A percentile compares a stretch with the other conserved stretches of the same genome.
Evolutionary conservation across 2,888 invertebrate genomes (phyloP).

Genomic region (Zygothrica quintamaculata): DNA sequence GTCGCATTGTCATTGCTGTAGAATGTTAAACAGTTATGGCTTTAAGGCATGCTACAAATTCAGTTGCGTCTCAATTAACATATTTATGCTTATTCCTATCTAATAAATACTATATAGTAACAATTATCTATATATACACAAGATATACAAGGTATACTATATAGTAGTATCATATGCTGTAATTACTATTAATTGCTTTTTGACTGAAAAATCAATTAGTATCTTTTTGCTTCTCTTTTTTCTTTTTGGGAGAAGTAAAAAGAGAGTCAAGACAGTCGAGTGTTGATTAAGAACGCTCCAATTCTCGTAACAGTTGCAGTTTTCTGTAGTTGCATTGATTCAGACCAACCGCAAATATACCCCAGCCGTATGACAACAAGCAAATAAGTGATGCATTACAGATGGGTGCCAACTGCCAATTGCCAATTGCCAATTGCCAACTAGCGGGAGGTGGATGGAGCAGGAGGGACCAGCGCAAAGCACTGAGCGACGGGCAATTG

Average conservation of each 20-base stretch:
- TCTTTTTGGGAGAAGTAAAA: no score
- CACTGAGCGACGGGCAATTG: no score
- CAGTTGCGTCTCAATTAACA: no score
- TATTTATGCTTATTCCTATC: no score
- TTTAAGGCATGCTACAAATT: constrained; percentile 3
- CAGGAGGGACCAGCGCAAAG: background rate
- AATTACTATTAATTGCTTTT: no score
- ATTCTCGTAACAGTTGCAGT: background rate
- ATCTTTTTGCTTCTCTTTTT: no score
- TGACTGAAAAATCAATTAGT: no score
- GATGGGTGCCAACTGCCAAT: constrained; percentile 52
- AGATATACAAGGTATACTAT: no score
- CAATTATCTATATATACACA: no score
- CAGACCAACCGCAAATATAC: constrained; percentile 62
- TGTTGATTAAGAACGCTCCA: constrained; percentile 1
- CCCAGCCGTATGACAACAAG: constrained; percentile 51
- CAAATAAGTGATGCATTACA: constrained; percentile 68
- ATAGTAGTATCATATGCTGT: no score
- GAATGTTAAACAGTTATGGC: background rate
- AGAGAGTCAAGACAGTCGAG: background rate
- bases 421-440: constrained; percentile 7
- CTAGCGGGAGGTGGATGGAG: background rate
- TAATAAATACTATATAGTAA: no score
- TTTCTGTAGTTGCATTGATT: constrained; percentile 28
- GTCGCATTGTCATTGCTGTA: background rate